Conservation (phyloP, 2,888 invertebrate species). For the Synanthedon vespiformis region DNA sequence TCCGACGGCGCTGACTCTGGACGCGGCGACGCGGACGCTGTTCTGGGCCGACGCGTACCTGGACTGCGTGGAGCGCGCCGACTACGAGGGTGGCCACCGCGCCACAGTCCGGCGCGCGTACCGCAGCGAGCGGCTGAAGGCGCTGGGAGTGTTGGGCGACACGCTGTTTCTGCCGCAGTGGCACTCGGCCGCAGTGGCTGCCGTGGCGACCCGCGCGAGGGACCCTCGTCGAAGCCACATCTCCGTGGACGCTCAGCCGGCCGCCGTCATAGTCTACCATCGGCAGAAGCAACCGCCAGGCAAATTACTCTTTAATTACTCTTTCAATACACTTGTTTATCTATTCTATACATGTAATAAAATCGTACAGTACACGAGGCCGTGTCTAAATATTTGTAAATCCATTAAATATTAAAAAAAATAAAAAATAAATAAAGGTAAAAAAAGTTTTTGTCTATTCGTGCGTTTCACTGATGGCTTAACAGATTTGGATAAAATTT, state of each 20-base stretch:
- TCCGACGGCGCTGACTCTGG: conserved; percentile 79
- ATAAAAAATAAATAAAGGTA: too few species aligned
- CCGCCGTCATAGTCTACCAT: conserved; percentile 80
- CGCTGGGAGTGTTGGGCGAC: conserved; percentile 79
- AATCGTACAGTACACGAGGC: too few species aligned
- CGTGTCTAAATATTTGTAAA: too few species aligned
- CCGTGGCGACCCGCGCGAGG: conserved; percentile 36
- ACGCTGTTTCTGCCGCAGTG: conserved; percentile 80
- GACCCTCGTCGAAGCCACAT: conserved; percentile 6
- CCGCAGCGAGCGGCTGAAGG: conserved; percentile 1
- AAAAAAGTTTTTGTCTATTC: too few species aligned
- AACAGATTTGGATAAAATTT: too few species aligned
- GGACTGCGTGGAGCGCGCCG: conserved; percentile 81
- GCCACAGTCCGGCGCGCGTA: conserved; percentile 69
- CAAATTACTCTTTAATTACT: conserved; percentile 2
- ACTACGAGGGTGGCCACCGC: conserved; percentile 79
- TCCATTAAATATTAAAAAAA: too few species aligned
- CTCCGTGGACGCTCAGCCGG: conserved; percentile 48
- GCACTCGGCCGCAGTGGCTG: conserved; percentile 74
- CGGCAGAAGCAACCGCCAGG: conserved; percentile 78
- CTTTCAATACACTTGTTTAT: too few species aligned
- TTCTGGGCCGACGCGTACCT: conserved; percentile 88
- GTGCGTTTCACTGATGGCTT: too few species aligned
- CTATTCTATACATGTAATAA: too few species aligned
- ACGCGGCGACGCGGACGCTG: conserved; percentile 76